Evolutionary conservation across 1,140 invertebrate genomes (phyloP).

Genomic region (Caenorhabditis tropicalis): DNA sequence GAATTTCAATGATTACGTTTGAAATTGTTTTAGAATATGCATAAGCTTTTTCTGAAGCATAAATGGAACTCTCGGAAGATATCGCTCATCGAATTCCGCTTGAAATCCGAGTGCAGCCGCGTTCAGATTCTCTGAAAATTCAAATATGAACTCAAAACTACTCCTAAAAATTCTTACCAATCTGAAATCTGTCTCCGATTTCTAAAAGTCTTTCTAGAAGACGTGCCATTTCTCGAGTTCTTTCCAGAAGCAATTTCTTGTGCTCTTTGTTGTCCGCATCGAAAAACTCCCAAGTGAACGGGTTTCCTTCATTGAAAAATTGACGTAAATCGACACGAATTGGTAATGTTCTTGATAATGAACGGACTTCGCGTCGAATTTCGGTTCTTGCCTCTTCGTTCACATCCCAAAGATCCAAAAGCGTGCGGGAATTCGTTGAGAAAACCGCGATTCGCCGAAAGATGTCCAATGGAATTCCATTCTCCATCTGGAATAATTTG

Average conservation of each 20-base stretch:
- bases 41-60: constrained; percentile 33
- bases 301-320: neutral
- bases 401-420: neutral
- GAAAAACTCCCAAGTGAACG: neutral
- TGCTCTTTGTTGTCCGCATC: neutral
- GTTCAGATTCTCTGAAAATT: neutral
- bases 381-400: neutral
- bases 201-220: neutral
- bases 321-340: neutral
- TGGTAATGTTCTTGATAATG: neutral
- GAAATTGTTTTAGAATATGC: neutral
- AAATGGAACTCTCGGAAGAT: constrained; percentile 10
- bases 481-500: neutral
- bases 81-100: neutral
- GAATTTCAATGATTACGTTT: neutral
- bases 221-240: neutral
- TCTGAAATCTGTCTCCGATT: neutral
- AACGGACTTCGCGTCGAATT: neutral
- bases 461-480: neutral
- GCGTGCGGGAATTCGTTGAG: neutral
- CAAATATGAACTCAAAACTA: too few relatives aligned
- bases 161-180: neutral
- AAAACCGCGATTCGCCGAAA: constrained; percentile 2
- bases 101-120: neutral
- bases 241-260: neutral